These are phyloP conservation scores for Acrossocheilus fasciatus DNA, from an alignment of 2,797 vertebrate species.

Conservation along the genomic window DNA sequence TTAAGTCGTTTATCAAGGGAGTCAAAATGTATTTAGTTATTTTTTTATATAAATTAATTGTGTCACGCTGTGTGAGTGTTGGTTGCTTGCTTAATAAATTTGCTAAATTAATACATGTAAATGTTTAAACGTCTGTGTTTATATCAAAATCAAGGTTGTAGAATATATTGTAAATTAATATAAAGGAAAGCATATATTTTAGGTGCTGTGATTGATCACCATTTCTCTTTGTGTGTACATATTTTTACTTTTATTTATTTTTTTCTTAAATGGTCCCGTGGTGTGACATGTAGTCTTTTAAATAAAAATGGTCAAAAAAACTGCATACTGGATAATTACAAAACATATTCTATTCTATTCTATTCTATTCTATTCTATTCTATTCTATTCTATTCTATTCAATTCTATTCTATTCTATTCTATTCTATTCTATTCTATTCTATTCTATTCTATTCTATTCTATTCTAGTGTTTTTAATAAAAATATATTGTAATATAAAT, in stretches of 20 bases:
- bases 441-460: not conserved
- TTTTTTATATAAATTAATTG: slow-evolving; percentile 47
- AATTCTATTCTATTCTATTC: not conserved
- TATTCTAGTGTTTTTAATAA: not conserved
- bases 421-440: not conserved
- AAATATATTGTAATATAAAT: not conserved
- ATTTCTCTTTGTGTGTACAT: not conserved
- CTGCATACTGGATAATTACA: not conserved
- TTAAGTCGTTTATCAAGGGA: slow-evolving; percentile 46
- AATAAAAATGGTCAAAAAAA: not conserved
- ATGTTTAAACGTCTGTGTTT: slow-evolving; percentile 11
- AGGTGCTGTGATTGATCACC: not conserved
- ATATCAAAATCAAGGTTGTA: not conserved
- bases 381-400: too few species aligned
- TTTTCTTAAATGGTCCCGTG: not conserved
- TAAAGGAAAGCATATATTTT: not conserved
- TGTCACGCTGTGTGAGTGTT: slow-evolving; percentile 10
- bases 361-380: not conserved
- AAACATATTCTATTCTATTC: not conserved
- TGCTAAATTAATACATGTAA: not conserved
- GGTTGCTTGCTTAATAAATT: slow-evolving; percentile 26
- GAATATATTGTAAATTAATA: not conserved
- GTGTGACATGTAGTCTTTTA: not conserved
- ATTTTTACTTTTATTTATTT: not conserved
- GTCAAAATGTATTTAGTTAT: slow-evolving; percentile 40